Conservation (phyloP, 2,888 invertebrate species). For the Nematopogon swammerdamellus region DNA sequence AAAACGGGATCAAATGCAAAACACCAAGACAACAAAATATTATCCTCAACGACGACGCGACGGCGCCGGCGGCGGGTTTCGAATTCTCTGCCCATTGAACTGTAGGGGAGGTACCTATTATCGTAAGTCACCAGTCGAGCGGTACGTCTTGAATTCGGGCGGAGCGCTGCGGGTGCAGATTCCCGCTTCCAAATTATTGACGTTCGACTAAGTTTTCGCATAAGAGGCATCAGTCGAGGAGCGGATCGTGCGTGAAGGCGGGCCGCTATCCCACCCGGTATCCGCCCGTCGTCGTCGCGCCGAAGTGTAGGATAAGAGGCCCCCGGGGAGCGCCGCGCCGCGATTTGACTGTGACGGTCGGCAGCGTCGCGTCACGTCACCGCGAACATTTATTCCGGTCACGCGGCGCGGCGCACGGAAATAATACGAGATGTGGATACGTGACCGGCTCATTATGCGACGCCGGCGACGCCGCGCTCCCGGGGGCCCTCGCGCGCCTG, state of each 20-base stretch:
- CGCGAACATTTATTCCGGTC: conserved; percentile 47
- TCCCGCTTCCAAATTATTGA: neutral
- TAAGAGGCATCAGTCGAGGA: neutral
- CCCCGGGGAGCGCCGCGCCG: conserved; percentile 12
- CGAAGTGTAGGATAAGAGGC: conserved; percentile 13
- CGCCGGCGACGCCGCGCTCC: conserved; percentile 23
- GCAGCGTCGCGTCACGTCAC: conserved; percentile 17
- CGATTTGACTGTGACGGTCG: conserved; percentile 15
- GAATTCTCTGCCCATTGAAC: too few species aligned
- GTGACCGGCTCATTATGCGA: conserved; percentile 56
- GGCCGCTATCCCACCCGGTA: too few species aligned
- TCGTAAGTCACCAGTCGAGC: too few species aligned
- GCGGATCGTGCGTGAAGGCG: conserved; percentile 45
- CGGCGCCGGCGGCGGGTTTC: too few species aligned
- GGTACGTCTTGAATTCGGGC: too few species aligned
- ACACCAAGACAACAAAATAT: too few species aligned
- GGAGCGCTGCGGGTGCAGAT: too few species aligned
- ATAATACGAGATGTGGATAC: conserved; percentile 58
- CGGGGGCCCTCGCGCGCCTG: conserved; percentile 25
- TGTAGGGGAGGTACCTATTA: too few species aligned
- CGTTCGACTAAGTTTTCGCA: neutral
- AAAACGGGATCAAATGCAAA: too few species aligned
- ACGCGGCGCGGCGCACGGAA: conserved; percentile 53
- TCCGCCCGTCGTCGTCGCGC: conserved; percentile 18
- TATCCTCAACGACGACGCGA: too few species aligned